These are phyloP conservation scores for Gila orcuttii DNA, from an alignment of 2,113 vertebrate genomes.

Conservation along the genomic window DNA sequence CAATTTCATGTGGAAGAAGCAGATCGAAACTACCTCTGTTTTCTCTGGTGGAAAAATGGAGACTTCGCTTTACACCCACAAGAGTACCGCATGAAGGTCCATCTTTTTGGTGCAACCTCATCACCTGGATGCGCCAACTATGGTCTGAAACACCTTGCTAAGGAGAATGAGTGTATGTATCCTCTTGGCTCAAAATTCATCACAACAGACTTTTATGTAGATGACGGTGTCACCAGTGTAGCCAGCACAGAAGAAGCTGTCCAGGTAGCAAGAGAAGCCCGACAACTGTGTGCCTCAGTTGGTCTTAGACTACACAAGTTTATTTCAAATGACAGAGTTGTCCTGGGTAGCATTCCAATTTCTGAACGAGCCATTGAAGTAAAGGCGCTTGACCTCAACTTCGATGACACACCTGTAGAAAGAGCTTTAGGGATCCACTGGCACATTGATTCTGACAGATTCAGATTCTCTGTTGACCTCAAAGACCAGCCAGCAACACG, in stretches of 20 bases:
- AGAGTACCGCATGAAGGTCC: not conserved
- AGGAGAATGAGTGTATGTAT: not conserved
- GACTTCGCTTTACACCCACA: not conserved
- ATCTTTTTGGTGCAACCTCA: not conserved
- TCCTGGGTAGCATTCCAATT: too few species aligned
- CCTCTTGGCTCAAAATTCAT: not conserved
- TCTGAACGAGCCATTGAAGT: too few species aligned
- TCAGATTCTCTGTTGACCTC: not conserved
- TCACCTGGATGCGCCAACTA: not conserved
- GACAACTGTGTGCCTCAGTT: not conserved
- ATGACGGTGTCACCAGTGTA: not conserved
- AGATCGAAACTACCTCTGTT: not conserved
- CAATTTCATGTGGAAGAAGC: slow-evolving; percentile 13
- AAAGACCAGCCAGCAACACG: not conserved
- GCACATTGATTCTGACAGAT: not conserved
- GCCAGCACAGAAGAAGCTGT: not conserved
- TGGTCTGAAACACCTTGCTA: not conserved
- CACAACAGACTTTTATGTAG: not conserved
- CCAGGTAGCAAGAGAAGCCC: not conserved
- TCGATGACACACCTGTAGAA: too few species aligned
- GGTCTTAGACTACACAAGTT: not conserved
- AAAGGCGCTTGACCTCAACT: too few species aligned
- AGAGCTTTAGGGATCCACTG: not conserved
- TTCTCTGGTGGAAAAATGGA: not conserved
- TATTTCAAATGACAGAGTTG: not conserved